Conservation (phyloP, 2,113 vertebrate genomes). For the Gobiocypris rarus region DNA sequence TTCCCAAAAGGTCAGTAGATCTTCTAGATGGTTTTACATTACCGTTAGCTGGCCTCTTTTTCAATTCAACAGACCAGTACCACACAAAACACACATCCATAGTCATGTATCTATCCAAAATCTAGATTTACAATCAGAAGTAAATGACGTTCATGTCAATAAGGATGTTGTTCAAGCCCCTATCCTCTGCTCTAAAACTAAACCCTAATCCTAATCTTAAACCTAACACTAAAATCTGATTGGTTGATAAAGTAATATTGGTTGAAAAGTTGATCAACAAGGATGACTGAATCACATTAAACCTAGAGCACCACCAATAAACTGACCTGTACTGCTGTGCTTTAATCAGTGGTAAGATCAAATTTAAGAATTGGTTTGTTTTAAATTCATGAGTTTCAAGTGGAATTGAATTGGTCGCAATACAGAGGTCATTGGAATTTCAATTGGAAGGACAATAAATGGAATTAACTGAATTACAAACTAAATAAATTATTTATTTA, state of each 20-base stretch:
- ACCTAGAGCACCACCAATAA: background rate
- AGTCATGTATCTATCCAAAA: background rate
- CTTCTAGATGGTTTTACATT: constrained; percentile 5
- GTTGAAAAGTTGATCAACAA: background rate
- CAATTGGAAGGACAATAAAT: too few species aligned
- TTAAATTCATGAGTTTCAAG: too few species aligned
- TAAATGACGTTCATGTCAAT: background rate
- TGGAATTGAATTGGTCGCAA: background rate
- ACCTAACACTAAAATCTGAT: constrained; percentile 2
- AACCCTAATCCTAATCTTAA: background rate
- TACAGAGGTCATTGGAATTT: too few species aligned
- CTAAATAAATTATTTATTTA: too few species aligned
- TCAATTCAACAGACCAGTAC: background rate
- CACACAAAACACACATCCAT: background rate
- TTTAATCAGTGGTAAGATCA: background rate
- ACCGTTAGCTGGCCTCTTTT: background rate
- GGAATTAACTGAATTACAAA: too few species aligned
- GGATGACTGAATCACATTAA: background rate
- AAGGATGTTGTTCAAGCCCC: background rate
- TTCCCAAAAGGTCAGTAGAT: background rate
- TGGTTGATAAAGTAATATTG: too few species aligned
- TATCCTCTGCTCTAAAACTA: background rate
- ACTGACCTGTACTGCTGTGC: background rate
- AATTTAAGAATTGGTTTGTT: too few species aligned
- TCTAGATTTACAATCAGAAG: background rate